phyloP scores from a whole-genome alignment of 2,797 vertebrate species.

The Arremon brunneinucha region DNA sequence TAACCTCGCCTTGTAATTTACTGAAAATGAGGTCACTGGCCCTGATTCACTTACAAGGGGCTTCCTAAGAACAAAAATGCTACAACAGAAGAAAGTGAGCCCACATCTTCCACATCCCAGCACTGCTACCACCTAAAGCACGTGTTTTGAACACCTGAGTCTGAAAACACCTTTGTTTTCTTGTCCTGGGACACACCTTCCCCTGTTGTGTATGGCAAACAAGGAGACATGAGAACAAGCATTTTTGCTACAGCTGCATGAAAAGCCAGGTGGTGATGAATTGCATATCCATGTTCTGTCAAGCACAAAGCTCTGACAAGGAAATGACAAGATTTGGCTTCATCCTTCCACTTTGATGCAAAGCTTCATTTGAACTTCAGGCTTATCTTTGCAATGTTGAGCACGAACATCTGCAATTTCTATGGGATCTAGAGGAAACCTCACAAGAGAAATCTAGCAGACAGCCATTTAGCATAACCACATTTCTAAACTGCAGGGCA shows the following conservation, averaged over 20 bases:
- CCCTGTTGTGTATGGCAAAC: neutral
- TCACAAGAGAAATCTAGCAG: neutral
- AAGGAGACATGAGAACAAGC: neutral
- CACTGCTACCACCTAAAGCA: neutral
- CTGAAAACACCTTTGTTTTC: neutral
- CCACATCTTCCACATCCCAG: neutral
- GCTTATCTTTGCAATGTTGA: constrained; percentile 4
- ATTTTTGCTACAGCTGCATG: neutral
- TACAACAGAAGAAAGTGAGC: neutral
- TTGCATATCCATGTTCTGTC: neutral
- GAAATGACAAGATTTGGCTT: constrained; percentile 25
- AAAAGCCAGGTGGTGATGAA: neutral
- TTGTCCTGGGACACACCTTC: neutral
- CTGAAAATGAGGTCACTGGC: constrained; percentile 19
- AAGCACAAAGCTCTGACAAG: neutral
- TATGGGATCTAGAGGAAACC: neutral
- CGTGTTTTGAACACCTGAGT: neutral
- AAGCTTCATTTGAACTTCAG: constrained; percentile 28
- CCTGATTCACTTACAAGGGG: neutral
- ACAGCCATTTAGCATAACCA: neutral
- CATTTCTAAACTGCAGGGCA: neutral
- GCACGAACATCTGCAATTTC: constrained; percentile 32
- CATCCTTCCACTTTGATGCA: neutral
- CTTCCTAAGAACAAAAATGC: neutral
- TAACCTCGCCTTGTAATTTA: neutral